phyloP scores from a whole-genome alignment of 2,113 vertebrate species.

The Clarias macrocephalus region DNA sequence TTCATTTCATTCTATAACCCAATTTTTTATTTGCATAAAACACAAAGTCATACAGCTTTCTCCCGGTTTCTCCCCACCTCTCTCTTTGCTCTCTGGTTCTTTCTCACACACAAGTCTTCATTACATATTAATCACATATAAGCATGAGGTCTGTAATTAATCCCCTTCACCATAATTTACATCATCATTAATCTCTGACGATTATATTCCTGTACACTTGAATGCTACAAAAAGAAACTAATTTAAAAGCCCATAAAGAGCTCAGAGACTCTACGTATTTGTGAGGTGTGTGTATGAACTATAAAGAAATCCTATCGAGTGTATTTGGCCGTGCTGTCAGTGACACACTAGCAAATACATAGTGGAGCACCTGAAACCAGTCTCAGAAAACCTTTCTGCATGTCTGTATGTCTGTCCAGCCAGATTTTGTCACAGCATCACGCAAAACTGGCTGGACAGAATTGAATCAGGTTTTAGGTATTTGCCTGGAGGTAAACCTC shows the following conservation, averaged over 20 bases:
- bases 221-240: not conserved
- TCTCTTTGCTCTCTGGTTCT: not conserved
- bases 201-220: not conserved
- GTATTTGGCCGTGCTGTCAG: not conserved
- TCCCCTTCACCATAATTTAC: not conserved
- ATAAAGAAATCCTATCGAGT: not conserved
- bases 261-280: not conserved
- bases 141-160: not conserved
- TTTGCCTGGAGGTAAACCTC: too few species aligned
- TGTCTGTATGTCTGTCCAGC: too few species aligned
- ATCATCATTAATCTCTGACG: not conserved
- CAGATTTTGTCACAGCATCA: too few species aligned
- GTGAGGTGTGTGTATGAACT: not conserved
- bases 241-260: not conserved
- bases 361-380: too few species aligned
- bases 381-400: too few species aligned
- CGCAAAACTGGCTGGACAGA: too few species aligned
- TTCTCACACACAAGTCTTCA: not conserved
- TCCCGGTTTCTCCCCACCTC: too few species aligned
- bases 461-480: too few species aligned
- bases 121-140: not conserved
- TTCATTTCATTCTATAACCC: not conserved
- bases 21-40: not conserved
- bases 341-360: not conserved
- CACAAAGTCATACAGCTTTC: not conserved